Evolutionary conservation across 2,888 invertebrate species (phyloP), one percentile per base, ranked within the genome.

Genomic region (Temnothorax rugatulus): DNA sequence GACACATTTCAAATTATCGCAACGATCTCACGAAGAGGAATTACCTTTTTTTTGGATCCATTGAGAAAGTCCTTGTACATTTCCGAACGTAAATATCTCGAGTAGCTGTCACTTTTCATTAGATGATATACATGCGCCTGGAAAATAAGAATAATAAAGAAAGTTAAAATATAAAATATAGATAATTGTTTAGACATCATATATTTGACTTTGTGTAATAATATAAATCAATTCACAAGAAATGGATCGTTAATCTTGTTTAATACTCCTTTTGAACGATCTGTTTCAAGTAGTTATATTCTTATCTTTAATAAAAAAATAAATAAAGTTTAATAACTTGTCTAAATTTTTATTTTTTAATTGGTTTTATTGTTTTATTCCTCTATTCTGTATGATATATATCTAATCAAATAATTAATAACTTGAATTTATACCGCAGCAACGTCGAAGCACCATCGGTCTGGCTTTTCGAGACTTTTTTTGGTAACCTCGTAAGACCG

Each of bases 81-180:
- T 92, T 99, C 99, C 0, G 99, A 99, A 89, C 99, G 97, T 77
- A 99, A 96, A 95, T 99, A 99, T 91, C 99, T 96, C 79, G 99
- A 99, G 95, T 99, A 99, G 94, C 99, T 99, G 95, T 99, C 99
- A 89, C 98, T 99, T 95, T 99, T 99, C 99, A 99, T 99, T 91
- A 99, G 96, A 94, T 99, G 99, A 95, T 99, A 99, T 57, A 99
- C 99, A 95, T 99, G 99, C 9, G 99, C 98, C 99, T 99, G 96
- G 15, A 95, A 94, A 84, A 84, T 41, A 71, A 89, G 52, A 84
- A 86, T 63, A 87, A 76, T 25, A 77, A 34, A 4, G 4, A 71
- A 8, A 57, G 15, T n/a, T 47, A 47, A 68, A 69, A 41, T 47
- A 63, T 7, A 47, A 71, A 25, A 47, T 61, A 41, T 47, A 63